Evolutionary conservation across 2,113 vertebrate species (phyloP), one percentile per base, ranked within the genome.

Genomic region (Cathartes aura): DNA sequence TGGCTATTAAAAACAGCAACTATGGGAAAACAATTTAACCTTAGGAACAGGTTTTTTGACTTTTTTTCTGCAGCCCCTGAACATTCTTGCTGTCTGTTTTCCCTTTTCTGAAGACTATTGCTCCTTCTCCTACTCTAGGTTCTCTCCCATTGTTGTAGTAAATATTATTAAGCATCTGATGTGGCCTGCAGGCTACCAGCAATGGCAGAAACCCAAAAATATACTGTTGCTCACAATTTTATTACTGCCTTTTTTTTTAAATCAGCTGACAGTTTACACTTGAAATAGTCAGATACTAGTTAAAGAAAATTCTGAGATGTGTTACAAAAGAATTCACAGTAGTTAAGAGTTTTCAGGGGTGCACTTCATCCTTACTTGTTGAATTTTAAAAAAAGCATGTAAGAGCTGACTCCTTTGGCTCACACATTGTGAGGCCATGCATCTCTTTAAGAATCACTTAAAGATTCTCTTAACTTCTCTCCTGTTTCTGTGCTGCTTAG

Each of bases 371-470:
- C 29, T 47, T 88, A 82, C 21, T 34, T 73, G 8, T 12, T 70
- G 22, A 71, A 80, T 27, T 73, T 73, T 6, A 32, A 74, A 68
- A 62, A 56, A 82, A 36, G 2, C 11, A 12, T 15, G 4, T 27
- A 38, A 50, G 32, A 59, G 32, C 19, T 78, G 55, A 38, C 9
- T 59, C 0, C 48, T 95, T 62, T 71, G 59, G 20, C 60, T 60
- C 24, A 12, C 30, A 7, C 6, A 4, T 7, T 0, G 0, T 45
- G 12, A 74, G 22, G 29, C 42, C 3, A 0, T 45, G 30, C 52
- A 13, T 60, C 13, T 88, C 27, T 12, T n/a, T 16, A 40, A 34
- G 42, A 66, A 21, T 74, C 38, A 67, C 1, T 0, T 13, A 6
- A n/a, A n/a, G n/a, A n/a, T n/a, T n/a, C n/a, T n/a, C n/a, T n/a